Base-by-base conservation (phyloP, 2,797 vertebrate genomes). In the Sternotherus odoratus region DNA sequence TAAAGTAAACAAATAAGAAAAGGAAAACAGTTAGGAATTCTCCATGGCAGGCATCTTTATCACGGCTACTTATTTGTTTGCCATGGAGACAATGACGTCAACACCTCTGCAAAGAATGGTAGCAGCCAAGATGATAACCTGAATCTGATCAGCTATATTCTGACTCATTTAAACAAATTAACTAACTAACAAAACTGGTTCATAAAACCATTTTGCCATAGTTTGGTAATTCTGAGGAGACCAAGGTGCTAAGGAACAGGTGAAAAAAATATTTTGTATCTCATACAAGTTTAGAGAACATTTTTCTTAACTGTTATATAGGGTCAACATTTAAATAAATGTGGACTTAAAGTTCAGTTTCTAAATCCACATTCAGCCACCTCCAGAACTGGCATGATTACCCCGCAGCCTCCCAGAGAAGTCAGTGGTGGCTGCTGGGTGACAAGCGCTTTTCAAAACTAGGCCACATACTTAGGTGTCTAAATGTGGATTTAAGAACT, bases 21-120 rank as follows among this genome's bases (percentile, higher is more conserved):
- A 79, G 77, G 84, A 92, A 81, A 81, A 81, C 69, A 95, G 57
- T 88, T 93, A 94, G 91, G 88, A 91, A 94, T 92, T 94, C 86
- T 93, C 89, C 74, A 96, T 91, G 94, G 95, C 90, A 87, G 91
- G 87, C 92, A 91, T 85, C 82, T 95, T 96, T 96, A 94, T 95
- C 93, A 91, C 0, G 93, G 83, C 92, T 95, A 86, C 92, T 97
- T 97, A 85, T 91, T 90, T 83, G 85, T 96, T 92, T 97, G 82
- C 95, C 95, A 88, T 48, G 92, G 84, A 51, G 82, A 95, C 72
- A 95, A 77, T 82, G 94, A 97, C 91, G 94, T 54, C 57, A 63
- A 88, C 90, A 92, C 82, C 23, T 96, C 93, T 95, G 78, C 87
- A 92, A 86, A 92, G 87, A 84, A 91, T 92, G 88, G 85, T 48